A percentile compares a stretch with the other conserved stretches of the same genome.
phyloP scores from a whole-genome alignment of 2,113 vertebrate species.

The Pimephales promelas region DNA sequence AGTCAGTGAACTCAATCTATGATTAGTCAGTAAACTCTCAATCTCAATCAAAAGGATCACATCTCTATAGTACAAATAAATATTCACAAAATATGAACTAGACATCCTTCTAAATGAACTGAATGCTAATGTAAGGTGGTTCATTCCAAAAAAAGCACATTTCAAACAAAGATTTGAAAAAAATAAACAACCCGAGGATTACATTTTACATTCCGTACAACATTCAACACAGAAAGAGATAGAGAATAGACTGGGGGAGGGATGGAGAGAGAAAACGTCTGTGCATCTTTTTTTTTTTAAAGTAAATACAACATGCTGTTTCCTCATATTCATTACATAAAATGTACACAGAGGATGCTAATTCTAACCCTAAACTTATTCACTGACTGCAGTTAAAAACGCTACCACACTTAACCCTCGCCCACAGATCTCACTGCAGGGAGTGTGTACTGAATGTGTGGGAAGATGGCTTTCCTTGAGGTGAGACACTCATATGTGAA shows the following conservation, averaged over 20 bases:
- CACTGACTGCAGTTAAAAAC: conserved; percentile 41
- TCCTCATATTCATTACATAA: conserved; percentile 38
- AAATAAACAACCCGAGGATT: background rate
- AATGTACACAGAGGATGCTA: conserved; percentile 17
- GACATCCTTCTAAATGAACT: background rate
- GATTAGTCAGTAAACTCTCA: background rate
- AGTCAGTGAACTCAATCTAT: background rate
- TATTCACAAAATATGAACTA: background rate
- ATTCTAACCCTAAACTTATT: conserved; percentile 37
- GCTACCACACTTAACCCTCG: conserved; percentile 37
- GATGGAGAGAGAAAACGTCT: background rate
- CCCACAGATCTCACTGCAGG: conserved; percentile 43
- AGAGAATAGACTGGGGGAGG: background rate
- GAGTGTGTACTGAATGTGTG: conserved; percentile 45
- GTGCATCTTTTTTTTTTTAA: background rate
- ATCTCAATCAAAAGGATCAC: background rate
- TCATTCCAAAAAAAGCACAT: conserved; percentile 9
- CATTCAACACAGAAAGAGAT: background rate
- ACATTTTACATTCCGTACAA: background rate
- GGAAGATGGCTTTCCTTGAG: conserved; percentile 29
- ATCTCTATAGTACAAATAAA: background rate
- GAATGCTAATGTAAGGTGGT: background rate
- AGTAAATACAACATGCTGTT: background rate
- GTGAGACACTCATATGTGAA: conserved; percentile 32
- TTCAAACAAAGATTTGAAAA: background rate